Evolutionary conservation across 2,888 invertebrate species (phyloP), one percentile per base, ranked within the genome.

Genomic region (Ganaspis brasiliensis): DNA sequence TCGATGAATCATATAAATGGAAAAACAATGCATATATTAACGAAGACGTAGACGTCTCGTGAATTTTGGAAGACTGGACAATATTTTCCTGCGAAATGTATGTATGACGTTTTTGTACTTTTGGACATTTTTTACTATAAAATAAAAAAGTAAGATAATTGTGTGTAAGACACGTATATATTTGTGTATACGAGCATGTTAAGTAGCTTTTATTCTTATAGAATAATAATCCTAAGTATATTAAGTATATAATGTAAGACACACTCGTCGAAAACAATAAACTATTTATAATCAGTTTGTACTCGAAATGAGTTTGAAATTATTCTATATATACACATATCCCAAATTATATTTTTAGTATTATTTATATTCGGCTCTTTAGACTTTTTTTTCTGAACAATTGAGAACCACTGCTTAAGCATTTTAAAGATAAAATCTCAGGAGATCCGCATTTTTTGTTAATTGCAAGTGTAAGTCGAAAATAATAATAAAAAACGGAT

Each of bases 201-300:
- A 61, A 61, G 61, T 61, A 61, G 35, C 40, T 45, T 45, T 67
- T 67, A 67, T 67, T 67, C 67, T 67, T 67, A 67, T 67, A 67
- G 67, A 67, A 67, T 67, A 67, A 67, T 67, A 67, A 67, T 63
- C 63, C 10, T 67, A 67, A 67, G 67, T 67, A 63, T 63, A 24
- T 14, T 19, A 52, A 19, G 16, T 49, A 45, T 67, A 67, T 21
- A 67, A n/a, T 67, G 67, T 67, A 67, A 67, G 67, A 45, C 40
- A 45, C 24, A 24, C 19, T 63, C 14, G 37, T 40, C 63, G 21
- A 9, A 67, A 21, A 63, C 14, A 63, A 67, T 67, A 67, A 67
- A 67, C 24, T 67, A 67, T 67, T 67, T 67, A 67, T 45, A 67
- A 67, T 45, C 21, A 45, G 19, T 67, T 19, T 21, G 19, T 63